A percentile compares a stretch with the other conserved stretches of the same genome.
These are phyloP conservation scores for Itoplectis maculator DNA, from an alignment of 2,888 invertebrate genomes.

Conservation along the genomic window DNA sequence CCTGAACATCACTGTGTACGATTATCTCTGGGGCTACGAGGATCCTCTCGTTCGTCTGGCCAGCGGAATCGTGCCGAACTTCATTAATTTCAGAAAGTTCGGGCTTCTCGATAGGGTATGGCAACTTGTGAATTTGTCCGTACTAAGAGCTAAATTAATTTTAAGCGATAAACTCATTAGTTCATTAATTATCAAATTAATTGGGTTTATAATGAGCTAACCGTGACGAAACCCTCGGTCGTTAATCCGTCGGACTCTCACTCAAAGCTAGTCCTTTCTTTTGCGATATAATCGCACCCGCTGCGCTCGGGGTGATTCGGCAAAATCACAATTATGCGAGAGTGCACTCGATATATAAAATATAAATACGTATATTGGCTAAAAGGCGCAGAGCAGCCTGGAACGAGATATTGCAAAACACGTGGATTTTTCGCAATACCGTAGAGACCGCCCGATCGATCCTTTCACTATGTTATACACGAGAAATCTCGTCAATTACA, in stretches of 20 bases:
- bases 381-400: constrained; percentile 31
- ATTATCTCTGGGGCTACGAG: constrained; percentile 93
- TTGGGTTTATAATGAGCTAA: not conserved
- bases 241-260: not conserved
- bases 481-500: constrained; percentile 44
- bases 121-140: constrained; percentile 57
- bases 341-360: constrained; percentile 19
- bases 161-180: too few relatives aligned
- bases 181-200: not conserved
- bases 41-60: constrained; percentile 90
- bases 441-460: constrained; percentile 58
- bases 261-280: not conserved
- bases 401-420: constrained; percentile 50
- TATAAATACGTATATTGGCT: not conserved
- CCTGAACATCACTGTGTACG: constrained; percentile 88
- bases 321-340: constrained; percentile 44
- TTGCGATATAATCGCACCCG: constrained; percentile 4
- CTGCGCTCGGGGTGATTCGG: constrained; percentile 1
- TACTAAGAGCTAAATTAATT: too few relatives aligned
- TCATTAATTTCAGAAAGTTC: constrained; percentile 92
- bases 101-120: constrained; percentile 93
- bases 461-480: constrained; percentile 75
- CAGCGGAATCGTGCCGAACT: constrained; percentile 89
- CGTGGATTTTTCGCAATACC: constrained; percentile 70
- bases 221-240: not conserved